Evolutionary conservation across 2,888 invertebrate genomes (phyloP), one percentile per base, ranked within the genome.

Genomic region (Syrphus vitripennis): DNA sequence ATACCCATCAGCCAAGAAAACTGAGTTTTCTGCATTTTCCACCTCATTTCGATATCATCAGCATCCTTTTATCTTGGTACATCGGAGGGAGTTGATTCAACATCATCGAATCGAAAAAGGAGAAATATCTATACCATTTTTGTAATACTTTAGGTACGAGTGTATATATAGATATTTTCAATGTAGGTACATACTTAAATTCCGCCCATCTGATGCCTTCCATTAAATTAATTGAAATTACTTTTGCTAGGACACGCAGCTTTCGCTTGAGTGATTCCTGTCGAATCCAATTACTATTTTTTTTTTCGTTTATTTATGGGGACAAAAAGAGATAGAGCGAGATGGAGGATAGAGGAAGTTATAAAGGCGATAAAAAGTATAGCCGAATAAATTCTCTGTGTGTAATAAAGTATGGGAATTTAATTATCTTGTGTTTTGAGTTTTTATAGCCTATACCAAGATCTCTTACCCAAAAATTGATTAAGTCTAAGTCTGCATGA

Each of bases 141-240:
- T 74, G 72, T 34, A 16, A 69, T 65, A 21, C 4, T 10, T n/a
- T n/a, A n/a, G n/a, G n/a, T 40, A n/a, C n/a, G n/a, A n/a, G n/a
- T 45, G 59, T 37, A 29, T 29, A n/a, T 7, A 7, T 40, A 7
- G 14, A 24, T 2, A 19, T 34, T 42, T 1, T 14, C n/a, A 26
- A 1, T 0, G 5, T 16, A 29, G 0, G 4, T 29, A 14, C 26
- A 29, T 40, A 78, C 78, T 82, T 81, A 70, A 78, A 77, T 78
- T 74, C 42, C 77, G 42, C 74, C 84, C 74, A 82, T 82, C 86
- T 82, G 82, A 65, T 74, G 82, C 63, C 63, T 82, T 81, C 81
- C 77, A 82, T 86, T 86, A 86, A 86, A 78, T 81, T 82, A 82
- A 82, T 86, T 86, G 77, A 82, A 86, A 77, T 82, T 78, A 86